Evolutionary conservation across 2,888 invertebrate species (phyloP).

Genomic region (Gordius sp.): DNA sequence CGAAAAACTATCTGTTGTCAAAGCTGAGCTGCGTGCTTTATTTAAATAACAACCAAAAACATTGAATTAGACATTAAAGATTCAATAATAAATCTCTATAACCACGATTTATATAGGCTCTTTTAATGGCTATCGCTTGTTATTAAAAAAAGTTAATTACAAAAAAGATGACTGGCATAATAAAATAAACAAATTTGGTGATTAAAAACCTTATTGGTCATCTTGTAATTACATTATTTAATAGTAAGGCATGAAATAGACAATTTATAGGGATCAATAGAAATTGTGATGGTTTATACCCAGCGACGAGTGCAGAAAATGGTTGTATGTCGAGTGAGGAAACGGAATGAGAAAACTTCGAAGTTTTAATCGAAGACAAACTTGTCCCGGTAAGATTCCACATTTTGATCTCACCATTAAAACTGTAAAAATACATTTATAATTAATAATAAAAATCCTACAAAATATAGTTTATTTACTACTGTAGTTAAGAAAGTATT

Average conservation of each 20-base stretch:
- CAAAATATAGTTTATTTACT: neutral
- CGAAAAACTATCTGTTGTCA: too few species aligned
- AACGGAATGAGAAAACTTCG: constrained; percentile 7
- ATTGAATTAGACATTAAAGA: too few species aligned
- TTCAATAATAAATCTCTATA: too few species aligned
- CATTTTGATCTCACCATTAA: constrained; percentile 4
- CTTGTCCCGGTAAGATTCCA: neutral
- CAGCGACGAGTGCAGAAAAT: neutral
- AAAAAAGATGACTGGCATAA: too few species aligned
- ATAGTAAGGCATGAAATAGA: neutral
- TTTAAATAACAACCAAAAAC: too few species aligned
- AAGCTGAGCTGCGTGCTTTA: too few species aligned
- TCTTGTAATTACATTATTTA: neutral
- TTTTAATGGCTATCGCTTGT: too few species aligned
- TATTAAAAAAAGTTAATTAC: too few species aligned
- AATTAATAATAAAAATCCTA: neutral
- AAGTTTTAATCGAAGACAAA: neutral
- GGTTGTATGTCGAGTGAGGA: neutral
- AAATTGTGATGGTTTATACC: neutral
- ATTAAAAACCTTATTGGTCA: too few species aligned
- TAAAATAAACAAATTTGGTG: too few species aligned
- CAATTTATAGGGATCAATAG: neutral
- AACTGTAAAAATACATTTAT: neutral
- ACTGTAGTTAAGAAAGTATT: neutral
- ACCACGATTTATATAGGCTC: too few species aligned